Evolutionary conservation across 1,140 invertebrate genomes (phyloP), one percentile per base, ranked within the genome.

Genomic region (Drosophila pallidifrons): DNA sequence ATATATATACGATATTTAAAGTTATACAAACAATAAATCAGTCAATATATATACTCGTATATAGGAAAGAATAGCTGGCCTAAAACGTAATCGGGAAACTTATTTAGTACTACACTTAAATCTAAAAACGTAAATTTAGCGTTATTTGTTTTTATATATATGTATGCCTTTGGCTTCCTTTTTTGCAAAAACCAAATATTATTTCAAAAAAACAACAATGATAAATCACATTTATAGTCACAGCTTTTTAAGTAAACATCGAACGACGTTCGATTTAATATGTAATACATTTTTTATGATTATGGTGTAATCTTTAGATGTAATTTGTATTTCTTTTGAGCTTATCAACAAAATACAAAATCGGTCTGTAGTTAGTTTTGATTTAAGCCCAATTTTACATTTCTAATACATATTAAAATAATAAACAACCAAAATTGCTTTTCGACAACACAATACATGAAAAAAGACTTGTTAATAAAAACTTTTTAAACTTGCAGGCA

Each of bases 141-240:
- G 41, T 61, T 61, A 64, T 67, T 55, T 68, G 16, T 63, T 73
- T 55, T 64, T 66, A 51, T 16, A 49, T 97, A 97, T 38, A 16
- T 45, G 43, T 15, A 54, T 13, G 94, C 69, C 86, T 74, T 32
- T 77, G 69, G 82, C 82, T 81, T 86, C 79, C 79, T 88, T 75
- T 75, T 88, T 61, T 68, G 67, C 66, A 72, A 81, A 81, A 82
- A 83, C 80, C 83, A 87, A 87, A 87, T 78, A 87, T 87, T 79
- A 75, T 65, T 91, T 58, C 51, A 71, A 59, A 70, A 52, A 67
- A 68, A 77, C 52, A 6, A 38, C 35, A 38, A 38, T 55, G 15
- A 54, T 35, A 7, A 16, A 71, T 64, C 43, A 68, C 35, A 63
- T 88, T 88, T 81, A 63, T 85, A 88, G 80, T 89, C 86, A 88